Evolutionary conservation across 2,888 invertebrate species (phyloP), one percentile per base, ranked within the genome.

Genomic region (Schrankia costaestrigalis): DNA sequence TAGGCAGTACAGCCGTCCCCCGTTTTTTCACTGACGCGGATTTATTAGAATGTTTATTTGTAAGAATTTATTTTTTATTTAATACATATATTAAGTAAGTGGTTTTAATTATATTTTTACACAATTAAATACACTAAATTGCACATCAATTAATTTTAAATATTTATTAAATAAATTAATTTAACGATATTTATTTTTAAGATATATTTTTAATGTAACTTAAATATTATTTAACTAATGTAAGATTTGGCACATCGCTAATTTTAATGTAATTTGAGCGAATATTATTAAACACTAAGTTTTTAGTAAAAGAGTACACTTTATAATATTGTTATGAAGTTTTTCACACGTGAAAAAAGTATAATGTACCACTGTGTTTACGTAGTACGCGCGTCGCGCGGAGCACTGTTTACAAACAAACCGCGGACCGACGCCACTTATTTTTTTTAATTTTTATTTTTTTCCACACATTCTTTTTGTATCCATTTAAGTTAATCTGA

Each of bases 391-490:
- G 57, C 61, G 60, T 58, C 71, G 67, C 83, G 79, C 79, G 83
- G 81, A 63, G 72, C 56, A 55, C 55, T 87, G 86, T 87, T 87
- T 86, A 85, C 84, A 78, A 87, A 86, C 86, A 85, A 73, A 70
- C 73, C 62, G 53, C 58, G 51, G 48, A 48, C 58, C 58, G 60
- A 64, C 66, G 70, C 67, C 61, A 59, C 54, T 26, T 43, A 41
- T 63, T 66, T 67, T 63, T 61, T 52, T 36, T 43, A 48, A n/a
- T n/a, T n/a, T 53, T 32, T 56, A 35, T 54, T 44, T 52, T 45
- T 54, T 41, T 27, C 52, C 23, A 40, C 47, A 54, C 42, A 42
- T 29, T 56, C 58, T 55, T 49, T 35, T 42, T 39, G n/a, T n/a
- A n/a, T n/a, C n/a, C n/a, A n/a, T n/a, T n/a, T n/a, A n/a, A n/a